Percentiles rank a stretch among this genome's conserved stretches.
Conservation (phyloP, 1,140 invertebrate species). For the Drosophila subobscura region DNA sequence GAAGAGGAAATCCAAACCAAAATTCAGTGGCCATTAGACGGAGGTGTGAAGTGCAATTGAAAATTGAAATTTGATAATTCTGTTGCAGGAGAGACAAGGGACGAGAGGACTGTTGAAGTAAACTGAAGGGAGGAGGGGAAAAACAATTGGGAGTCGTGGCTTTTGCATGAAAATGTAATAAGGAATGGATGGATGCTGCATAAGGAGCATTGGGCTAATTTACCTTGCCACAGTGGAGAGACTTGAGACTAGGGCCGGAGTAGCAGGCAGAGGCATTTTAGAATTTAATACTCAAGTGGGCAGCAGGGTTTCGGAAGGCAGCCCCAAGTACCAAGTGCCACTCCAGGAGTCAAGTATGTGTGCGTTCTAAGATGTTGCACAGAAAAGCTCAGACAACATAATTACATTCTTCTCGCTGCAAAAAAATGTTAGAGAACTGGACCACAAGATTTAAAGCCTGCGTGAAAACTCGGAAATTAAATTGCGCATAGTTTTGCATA, state of each 20-base stretch:
- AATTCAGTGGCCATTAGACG: slow-evolving; percentile 30
- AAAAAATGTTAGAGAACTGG: slow-evolving; percentile 15
- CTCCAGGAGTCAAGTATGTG: slow-evolving; percentile 73
- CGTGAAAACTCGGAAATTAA: slow-evolving; percentile 1
- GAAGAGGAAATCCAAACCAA: slow-evolving; percentile 9
- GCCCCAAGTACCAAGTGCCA: slow-evolving; percentile 41
- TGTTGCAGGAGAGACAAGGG: not conserved
- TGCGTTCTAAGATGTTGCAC: slow-evolving; percentile 29
- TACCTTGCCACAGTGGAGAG: too few relatives aligned
- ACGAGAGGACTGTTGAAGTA: not conserved
- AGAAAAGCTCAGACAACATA: slow-evolving; percentile 18
- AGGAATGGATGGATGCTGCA: too few relatives aligned
- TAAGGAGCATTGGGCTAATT: too few relatives aligned
- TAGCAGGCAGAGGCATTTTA: slow-evolving; percentile 20
- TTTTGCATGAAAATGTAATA: not conserved
- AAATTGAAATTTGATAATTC: slow-evolving; percentile 30
- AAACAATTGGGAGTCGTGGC: slow-evolving; percentile 15
- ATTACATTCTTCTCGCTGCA: slow-evolving; percentile 45
- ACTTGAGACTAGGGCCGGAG: too few relatives aligned
- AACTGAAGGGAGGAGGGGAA: not conserved
- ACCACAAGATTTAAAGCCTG: slow-evolving; percentile 31
- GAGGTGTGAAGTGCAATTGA: slow-evolving; percentile 45
- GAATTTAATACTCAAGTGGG: slow-evolving; percentile 29
- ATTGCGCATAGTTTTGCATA: too few relatives aligned
- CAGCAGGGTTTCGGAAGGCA: not conserved